Evolutionary conservation across 2,888 invertebrate genomes (phyloP).

Genomic region (Psylliodes chrysocephalus): DNA sequence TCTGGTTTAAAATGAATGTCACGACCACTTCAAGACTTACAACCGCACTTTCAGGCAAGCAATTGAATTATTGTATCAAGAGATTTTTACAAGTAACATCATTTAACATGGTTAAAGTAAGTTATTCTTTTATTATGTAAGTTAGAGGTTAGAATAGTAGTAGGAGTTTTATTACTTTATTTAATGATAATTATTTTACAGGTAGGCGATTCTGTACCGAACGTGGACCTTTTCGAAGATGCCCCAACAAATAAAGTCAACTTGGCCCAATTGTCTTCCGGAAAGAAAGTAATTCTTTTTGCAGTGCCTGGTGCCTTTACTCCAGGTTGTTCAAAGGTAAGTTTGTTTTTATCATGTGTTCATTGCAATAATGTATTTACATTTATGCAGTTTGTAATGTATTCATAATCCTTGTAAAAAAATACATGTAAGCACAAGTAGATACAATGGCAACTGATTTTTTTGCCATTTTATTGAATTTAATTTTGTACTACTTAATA

Average conservation of each 20-base stretch:
- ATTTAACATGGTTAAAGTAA: slow-evolving; percentile 37
- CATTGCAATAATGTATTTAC: too few species aligned
- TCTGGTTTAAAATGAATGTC: slow-evolving; percentile 26
- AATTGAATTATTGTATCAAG: slow-evolving; percentile 15
- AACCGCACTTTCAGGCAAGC: background rate
- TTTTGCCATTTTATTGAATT: too few species aligned
- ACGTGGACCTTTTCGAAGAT: slow-evolving; percentile 83
- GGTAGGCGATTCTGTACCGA: slow-evolving; percentile 88
- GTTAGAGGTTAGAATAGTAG: background rate
- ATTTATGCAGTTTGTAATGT: too few species aligned
- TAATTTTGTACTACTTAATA: too few species aligned
- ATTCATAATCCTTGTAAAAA: too few species aligned
- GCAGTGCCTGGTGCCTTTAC: slow-evolving; percentile 96
- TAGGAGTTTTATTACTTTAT: background rate
- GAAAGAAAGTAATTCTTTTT: slow-evolving; percentile 87
- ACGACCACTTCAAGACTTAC: background rate
- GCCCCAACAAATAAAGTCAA: slow-evolving; percentile 89
- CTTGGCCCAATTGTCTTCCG: slow-evolving; percentile 74
- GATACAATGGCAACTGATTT: too few species aligned
- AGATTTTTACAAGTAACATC: slow-evolving; percentile 31
- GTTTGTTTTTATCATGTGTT: background rate
- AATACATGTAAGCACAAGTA: too few species aligned
- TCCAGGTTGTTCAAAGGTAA: slow-evolving; percentile 88
- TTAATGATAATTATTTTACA: slow-evolving; percentile 58
- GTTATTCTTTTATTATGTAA: slow-evolving; percentile 19